phyloP scores from a whole-genome alignment of 1,140 invertebrate genomes.

The Polyergus mexicanus region DNA sequence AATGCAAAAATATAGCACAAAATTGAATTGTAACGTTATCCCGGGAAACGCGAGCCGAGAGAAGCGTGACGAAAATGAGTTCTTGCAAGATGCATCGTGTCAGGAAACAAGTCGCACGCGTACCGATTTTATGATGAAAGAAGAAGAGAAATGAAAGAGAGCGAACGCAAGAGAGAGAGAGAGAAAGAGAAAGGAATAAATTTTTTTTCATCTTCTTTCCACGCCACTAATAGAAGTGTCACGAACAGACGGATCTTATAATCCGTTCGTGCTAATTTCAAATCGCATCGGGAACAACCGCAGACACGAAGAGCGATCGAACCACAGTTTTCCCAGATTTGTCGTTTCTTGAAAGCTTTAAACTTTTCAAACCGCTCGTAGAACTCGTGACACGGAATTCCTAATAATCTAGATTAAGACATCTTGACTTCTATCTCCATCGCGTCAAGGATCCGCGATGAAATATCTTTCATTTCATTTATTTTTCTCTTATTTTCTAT shows the following conservation, averaged over 20 bases:
- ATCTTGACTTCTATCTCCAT: neutral
- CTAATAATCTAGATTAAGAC: conserved; percentile 38
- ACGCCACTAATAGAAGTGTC: conserved; percentile 69
- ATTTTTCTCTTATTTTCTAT: neutral
- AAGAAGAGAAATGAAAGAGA: conserved; percentile 18
- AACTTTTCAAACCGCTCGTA: conserved; percentile 32
- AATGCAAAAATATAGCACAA: conserved; percentile 15
- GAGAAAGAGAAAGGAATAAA: conserved; percentile 57
- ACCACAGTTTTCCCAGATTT: conserved; percentile 59
- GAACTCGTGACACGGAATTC: conserved; percentile 33
- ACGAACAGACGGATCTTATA: conserved; percentile 68
- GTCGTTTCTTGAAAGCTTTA: conserved; percentile 53
- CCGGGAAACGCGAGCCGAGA: neutral
- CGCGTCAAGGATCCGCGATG: neutral
- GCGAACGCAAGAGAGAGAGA: conserved; percentile 4
- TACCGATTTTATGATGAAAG: conserved; percentile 46
- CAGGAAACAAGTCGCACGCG: conserved; percentile 39
- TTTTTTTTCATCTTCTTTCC: conserved; percentile 60
- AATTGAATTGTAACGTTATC: conserved; percentile 18
- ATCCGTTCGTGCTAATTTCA: conserved; percentile 74
- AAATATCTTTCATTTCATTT: conserved; percentile 2
- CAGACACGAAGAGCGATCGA: conserved; percentile 48
- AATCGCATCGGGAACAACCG: conserved; percentile 52
- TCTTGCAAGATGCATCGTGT: conserved; percentile 45
- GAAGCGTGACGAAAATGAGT: conserved; percentile 38